Evolutionary conservation across 1,140 invertebrate species (phyloP).

Genomic region (Brachionus rubens): DNA sequence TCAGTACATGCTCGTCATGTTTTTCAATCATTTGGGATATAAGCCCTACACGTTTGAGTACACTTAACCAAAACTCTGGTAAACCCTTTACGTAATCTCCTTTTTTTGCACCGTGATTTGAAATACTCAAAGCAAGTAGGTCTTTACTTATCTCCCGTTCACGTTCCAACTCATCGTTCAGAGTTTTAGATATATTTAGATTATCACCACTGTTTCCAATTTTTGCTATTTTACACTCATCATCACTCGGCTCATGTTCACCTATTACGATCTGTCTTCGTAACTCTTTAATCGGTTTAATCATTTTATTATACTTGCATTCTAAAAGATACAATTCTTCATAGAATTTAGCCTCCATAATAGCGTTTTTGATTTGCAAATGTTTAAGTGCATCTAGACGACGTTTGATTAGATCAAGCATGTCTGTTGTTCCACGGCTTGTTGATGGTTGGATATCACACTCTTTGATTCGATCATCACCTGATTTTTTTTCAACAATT

Average conservation of each 20-base stretch:
- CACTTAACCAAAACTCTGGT: constrained; percentile 93
- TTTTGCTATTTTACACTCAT: constrained; percentile 63
- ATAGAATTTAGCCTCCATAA: constrained; percentile 92
- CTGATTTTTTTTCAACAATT: too few species aligned
- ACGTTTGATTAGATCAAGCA: constrained; percentile 54
- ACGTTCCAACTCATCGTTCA: constrained; percentile 55
- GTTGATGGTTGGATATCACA: too few species aligned
- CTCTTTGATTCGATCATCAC: too few species aligned
- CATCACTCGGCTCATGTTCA: constrained; percentile 78
- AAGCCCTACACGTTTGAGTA: constrained; percentile 89
- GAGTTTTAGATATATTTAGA: constrained; percentile 61
- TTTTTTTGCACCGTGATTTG: background rate
- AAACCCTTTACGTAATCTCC: constrained; percentile 67
- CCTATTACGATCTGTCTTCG: constrained; percentile 73
- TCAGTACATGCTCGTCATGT: constrained; percentile 88
- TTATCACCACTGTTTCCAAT: background rate
- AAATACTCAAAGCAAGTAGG: constrained; percentile 50
- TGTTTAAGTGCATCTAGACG: constrained; percentile 86
- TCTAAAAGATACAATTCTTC: constrained; percentile 91
- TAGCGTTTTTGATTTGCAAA: too few species aligned
- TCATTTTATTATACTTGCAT: constrained; percentile 80
- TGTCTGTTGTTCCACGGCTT: too few species aligned
- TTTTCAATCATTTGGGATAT: constrained; percentile 82
- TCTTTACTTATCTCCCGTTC: constrained; percentile 64
- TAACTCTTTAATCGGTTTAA: constrained; percentile 72